Conservation (phyloP, 2,888 invertebrate genomes). For the Orchesella flavescens region DNA sequence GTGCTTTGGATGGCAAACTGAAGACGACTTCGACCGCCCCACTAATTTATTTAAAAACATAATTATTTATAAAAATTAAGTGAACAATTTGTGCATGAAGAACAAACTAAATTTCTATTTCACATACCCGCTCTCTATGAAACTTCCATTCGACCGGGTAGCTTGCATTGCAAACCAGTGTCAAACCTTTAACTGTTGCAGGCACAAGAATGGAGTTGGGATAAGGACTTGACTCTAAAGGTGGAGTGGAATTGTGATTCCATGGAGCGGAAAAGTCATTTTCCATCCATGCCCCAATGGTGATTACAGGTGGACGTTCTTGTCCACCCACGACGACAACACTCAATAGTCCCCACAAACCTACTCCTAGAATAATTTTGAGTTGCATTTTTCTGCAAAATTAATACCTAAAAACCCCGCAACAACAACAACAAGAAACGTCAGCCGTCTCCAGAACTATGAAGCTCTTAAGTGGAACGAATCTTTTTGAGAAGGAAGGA, state of each 20-base stretch:
- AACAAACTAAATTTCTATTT: too few relatives aligned
- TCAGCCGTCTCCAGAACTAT: too few relatives aligned
- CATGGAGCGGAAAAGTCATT: slow-evolving; percentile 43
- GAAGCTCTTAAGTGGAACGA: too few relatives aligned
- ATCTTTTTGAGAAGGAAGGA: too few relatives aligned
- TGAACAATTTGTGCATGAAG: too few relatives aligned
- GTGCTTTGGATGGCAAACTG: slow-evolving; percentile 51
- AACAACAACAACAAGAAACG: too few relatives aligned
- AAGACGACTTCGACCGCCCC: slow-evolving; percentile 49
- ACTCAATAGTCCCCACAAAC: not conserved
- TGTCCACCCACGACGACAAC: not conserved
- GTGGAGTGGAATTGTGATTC: slow-evolving; percentile 42
- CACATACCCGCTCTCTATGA: slow-evolving; percentile 47
- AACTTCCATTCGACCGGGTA: slow-evolving; percentile 65
- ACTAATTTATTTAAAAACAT: slow-evolving; percentile 5
- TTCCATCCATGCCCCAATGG: slow-evolving; percentile 56
- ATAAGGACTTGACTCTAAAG: slow-evolving; percentile 9
- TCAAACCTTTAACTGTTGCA: slow-evolving; percentile 37
- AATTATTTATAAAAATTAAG: too few relatives aligned
- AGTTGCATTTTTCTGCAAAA: not conserved
- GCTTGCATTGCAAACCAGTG: slow-evolving; percentile 60
- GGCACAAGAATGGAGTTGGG: slow-evolving; percentile 33
- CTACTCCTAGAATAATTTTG: not conserved
- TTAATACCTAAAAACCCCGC: too few relatives aligned
- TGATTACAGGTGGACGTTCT: slow-evolving; percentile 33